Evolutionary conservation across 2,113 vertebrate genomes (phyloP), one percentile per base, ranked within the genome.

Genomic region (Notothenia rossii): DNA sequence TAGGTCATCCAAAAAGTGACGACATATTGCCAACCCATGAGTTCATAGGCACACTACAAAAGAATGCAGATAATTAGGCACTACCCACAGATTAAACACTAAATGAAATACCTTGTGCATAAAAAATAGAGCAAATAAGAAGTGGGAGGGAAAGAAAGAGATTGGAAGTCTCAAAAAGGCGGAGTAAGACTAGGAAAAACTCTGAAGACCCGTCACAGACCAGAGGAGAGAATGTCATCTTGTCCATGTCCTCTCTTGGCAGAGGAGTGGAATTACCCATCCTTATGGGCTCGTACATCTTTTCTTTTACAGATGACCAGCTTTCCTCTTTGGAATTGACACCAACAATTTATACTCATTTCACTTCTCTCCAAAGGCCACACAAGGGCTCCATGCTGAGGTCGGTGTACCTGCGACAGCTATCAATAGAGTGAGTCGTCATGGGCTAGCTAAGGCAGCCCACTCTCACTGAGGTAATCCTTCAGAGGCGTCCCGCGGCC

Each of bases 301-400:
- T 94, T 90, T 91, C 82, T 92, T 92, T 90, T 93, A 92, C 93
- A 93, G 92, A 90, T 93, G 92, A 94, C 94, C 93, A 86, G 82
- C 86, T 91, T 84, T 90, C 88, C 93, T 89, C 88, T 93, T 88
- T 91, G 85, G 85, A 90, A 94, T 86, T 93, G 94, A 94, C 94
- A 95, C 90, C 93, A 89, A 89, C 94, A 91, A 96, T 95, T 94
- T 94, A 94, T 95, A 94, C 92, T 96, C 91, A 95, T 95, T 95
- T 92, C 89, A 88, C 85, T 85, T 79, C 86, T 81, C 88, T 89
- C 89, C 85, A 77, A 84, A 84, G 91, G 77, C 79, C 70, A 10
- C 82, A 83, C 82, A 72, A 79, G 70, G 85, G 81, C 88, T 94
- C 90, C 83, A 92, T 82, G 88, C 89, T 84, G 89, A 90, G 89